phyloP scores from a whole-genome alignment of 2,888 invertebrate species.

The Scaptomyza reducta region DNA sequence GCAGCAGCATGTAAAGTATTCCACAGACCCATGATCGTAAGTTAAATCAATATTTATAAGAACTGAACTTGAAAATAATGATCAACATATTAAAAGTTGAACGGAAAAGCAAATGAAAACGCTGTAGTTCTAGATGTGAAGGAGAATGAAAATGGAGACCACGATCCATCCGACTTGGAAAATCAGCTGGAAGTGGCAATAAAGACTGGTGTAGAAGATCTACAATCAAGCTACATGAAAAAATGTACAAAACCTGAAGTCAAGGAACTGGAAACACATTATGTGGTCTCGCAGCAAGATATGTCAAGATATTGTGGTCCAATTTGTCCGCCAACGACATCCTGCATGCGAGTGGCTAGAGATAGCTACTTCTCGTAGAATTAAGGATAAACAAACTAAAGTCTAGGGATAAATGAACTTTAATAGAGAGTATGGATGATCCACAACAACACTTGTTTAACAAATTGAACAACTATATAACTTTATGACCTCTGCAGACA shows the following conservation, averaged over 20 bases:
- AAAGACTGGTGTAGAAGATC: not conserved
- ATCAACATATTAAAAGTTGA: slow-evolving; percentile 11
- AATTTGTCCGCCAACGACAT: slow-evolving; percentile 76
- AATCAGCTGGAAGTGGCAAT: not conserved
- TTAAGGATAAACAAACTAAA: slow-evolving; percentile 8
- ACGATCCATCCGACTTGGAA: not conserved
- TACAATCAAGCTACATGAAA: not conserved
- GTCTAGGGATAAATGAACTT: slow-evolving; percentile 44
- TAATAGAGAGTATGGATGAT: slow-evolving; percentile 53
- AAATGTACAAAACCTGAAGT: not conserved
- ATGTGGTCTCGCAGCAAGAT: slow-evolving; percentile 23
- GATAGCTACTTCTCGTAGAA: slow-evolving; percentile 82
- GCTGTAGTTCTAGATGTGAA: not conserved
- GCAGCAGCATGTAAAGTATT: slow-evolving; percentile 31
- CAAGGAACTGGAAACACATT: not conserved
- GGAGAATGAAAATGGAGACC: not conserved
- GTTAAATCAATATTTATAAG: slow-evolving; percentile 5
- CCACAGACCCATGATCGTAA: slow-evolving; percentile 40
- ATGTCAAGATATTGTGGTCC: slow-evolving; percentile 38
- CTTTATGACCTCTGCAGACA: slow-evolving; percentile 25
- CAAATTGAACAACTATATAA: slow-evolving; percentile 48
- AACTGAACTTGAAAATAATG: not conserved
- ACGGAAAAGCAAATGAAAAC: not conserved
- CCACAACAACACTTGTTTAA: slow-evolving; percentile 36
- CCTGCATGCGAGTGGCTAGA: slow-evolving; percentile 77